Evolutionary conservation across 1,140 invertebrate species (phyloP), one percentile per base, ranked within the genome.

Genomic region (Orius laevigatus): DNA sequence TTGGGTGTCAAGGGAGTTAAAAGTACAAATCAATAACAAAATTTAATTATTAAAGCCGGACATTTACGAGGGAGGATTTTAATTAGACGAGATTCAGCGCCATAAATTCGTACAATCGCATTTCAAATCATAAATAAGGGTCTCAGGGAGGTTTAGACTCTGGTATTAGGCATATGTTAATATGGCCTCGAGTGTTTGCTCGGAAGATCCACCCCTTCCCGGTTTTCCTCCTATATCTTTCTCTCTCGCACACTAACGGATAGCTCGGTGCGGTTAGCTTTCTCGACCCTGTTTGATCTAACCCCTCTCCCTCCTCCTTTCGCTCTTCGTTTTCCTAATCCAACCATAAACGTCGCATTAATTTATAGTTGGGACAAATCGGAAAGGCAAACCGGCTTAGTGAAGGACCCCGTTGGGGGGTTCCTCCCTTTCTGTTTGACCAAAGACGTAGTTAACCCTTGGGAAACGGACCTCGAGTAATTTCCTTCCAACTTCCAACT

Each of bases 281-380:
- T 45, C 43, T 32, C 25, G 11, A 32, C 19, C 20, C 25, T 45
- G 43, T 45, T 45, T 45, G 43, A 45, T 45, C 43, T 45, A 45
- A 45, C 20, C 43, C 43, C 32, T 12, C 19, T 25, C 14, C 19
- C 44, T 5, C n/a, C 35, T 20, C 38, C 48, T 36, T 49, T 18
- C n/a, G 14, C 35, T 9, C 18, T 9, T 15, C n/a, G 25, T 15
- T 18, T 20, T 46, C 32, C 32, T 20, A 39, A 40, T 19, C 35
- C 12, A 19, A 12, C 38, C 47, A 41, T 49, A 49, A 49, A 49
- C 38, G 47, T 49, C 48, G 35, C 36, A 49, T 49, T 49, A 49
- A 49, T 49, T 49, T 49, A 49, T 49, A 49, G 48, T 49, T 49
- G 48, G 48, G 43, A 39, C 48, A 49, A 49, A 49, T 49, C 48